Evolutionary conservation across 2,113 vertebrate species (phyloP), one percentile per base, ranked within the genome.

Genomic region (Cyprinodon tularosa): DNA sequence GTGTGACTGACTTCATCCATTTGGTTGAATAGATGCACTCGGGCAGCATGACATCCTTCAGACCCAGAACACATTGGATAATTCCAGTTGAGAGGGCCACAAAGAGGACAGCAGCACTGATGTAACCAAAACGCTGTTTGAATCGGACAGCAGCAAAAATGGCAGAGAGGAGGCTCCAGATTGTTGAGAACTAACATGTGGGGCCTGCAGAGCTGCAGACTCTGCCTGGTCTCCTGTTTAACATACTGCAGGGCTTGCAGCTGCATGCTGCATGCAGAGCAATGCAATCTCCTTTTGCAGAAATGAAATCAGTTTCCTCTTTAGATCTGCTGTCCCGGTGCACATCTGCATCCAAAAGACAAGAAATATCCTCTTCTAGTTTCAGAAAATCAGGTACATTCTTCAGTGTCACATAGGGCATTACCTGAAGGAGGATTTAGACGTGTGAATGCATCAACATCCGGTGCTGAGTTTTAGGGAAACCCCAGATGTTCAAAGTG

Each of bases 201-300:
- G 74, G 68, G 84, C 87, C 84, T 74, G 84, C 80, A 7, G 72
- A 15, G 72, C 81, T 89, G 14, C 85, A 91, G 88, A 89, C 81
- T 59, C 45, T 59, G 42, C 45, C 20, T 88, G 85, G 84, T 42
- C 62, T 37, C 69, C 68, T 22, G 69, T 17, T 85, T 50, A 76
- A 87, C 72, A 75, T 82, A 76, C 80, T 50, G 11, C 22, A 17
- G 22, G 11, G 80, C 77, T 29, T 66, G 82, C 81, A 68, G 77
- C 68, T 48, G 67, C 63, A 72, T 29, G 60, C 74, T 73, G 81
- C 69, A 38, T 39, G 60, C 69, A 69, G 13, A 75, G 71, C 82
- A 70, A 67, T 62, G 29, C 12, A 15, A 72, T 77, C 62, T 66
- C 36, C 67, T 50, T 67, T 74, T 40, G n/a, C 37, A 79, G 22